Conservation (phyloP, 2,113 vertebrate genomes). For the Callospermophilus lateralis region DNA sequence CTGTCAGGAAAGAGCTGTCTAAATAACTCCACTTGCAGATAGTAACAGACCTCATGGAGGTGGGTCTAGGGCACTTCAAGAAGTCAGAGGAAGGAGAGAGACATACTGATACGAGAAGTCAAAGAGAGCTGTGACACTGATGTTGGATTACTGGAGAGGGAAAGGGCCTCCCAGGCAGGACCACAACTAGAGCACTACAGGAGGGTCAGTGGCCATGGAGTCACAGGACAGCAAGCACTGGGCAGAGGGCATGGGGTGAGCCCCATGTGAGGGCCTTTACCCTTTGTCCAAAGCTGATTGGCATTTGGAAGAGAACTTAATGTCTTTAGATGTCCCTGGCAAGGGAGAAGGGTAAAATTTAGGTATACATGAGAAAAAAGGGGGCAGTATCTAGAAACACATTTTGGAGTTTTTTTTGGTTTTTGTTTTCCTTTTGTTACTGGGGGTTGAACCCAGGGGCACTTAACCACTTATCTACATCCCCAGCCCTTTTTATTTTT, state of each 20-base stretch:
- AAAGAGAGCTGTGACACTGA: not conserved
- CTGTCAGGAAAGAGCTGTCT: not conserved
- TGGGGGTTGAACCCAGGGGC: too few relatives aligned
- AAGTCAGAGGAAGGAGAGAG: not conserved
- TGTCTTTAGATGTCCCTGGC: not conserved
- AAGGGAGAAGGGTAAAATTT: not conserved
- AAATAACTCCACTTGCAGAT: not conserved
- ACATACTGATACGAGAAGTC: not conserved
- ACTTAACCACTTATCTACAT: too few relatives aligned
- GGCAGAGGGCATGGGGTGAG: accelerated
- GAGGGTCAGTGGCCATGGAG: not conserved
- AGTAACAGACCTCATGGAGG: not conserved
- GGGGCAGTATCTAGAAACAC: not conserved
- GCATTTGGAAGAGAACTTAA: not conserved
- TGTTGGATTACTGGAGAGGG: not conserved
- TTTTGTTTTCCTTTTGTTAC: too few relatives aligned
- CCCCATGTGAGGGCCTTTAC: not conserved
- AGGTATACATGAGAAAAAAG: not conserved
- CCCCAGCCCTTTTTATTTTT: too few relatives aligned
- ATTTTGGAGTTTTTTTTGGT: not conserved
- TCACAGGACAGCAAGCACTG: accelerated
- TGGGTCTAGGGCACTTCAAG: not conserved
- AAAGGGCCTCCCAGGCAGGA: not conserved
- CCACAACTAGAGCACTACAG: not conserved
- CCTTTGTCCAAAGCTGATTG: not conserved